These are phyloP conservation scores for Bubo scandiacus DNA, from an alignment of 2,113 vertebrate species.

Conservation along the genomic window DNA sequence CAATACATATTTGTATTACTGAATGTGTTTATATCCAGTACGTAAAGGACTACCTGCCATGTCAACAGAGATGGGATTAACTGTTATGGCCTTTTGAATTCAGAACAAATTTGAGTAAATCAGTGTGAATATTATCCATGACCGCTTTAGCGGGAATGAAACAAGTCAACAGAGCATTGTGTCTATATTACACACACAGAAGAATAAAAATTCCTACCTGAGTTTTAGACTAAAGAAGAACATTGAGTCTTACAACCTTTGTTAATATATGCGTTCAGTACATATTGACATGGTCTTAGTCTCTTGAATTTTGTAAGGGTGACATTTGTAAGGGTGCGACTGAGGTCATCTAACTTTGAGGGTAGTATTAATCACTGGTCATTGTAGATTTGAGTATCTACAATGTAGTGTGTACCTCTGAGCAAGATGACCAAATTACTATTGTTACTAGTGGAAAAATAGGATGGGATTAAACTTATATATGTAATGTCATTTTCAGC, in stretches of 20 bases:
- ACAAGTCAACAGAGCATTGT: background rate
- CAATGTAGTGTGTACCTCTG: background rate
- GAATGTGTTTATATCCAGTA: background rate
- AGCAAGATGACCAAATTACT: background rate
- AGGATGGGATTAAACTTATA: background rate
- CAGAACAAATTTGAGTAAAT: background rate
- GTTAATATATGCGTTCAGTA: background rate
- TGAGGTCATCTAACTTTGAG: background rate
- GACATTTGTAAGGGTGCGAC: background rate
- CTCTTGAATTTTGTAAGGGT: background rate
- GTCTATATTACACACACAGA: background rate
- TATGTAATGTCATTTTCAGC: background rate
- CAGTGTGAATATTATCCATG: background rate
- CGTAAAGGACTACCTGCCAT: background rate
- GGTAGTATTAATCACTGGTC: background rate
- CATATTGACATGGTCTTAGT: background rate
- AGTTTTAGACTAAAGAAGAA: background rate
- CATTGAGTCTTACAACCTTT: background rate
- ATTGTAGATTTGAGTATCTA: background rate
- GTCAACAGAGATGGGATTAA: background rate
- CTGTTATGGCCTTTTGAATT: background rate
- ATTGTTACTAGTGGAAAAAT: background rate
- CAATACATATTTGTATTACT: background rate
- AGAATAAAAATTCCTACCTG: background rate
- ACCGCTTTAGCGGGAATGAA: background rate